Evolutionary conservation across 2,113 vertebrate genomes (phyloP), one percentile per base, ranked within the genome.

Genomic region (Callipepla californica): DNA sequence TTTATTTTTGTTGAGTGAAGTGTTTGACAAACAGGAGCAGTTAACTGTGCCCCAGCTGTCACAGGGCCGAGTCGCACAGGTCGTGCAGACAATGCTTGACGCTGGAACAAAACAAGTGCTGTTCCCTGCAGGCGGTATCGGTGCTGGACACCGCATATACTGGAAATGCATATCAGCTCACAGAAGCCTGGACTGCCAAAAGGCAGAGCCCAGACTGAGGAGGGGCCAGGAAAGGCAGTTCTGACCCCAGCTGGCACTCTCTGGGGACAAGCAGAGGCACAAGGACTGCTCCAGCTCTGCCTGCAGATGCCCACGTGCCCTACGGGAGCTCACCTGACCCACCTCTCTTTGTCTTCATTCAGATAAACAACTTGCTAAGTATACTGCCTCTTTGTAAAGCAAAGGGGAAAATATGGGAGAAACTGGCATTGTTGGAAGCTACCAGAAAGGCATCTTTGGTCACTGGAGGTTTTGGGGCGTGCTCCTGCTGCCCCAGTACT

Each of bases 11-110:
- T 51, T 15, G 0, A 30, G 76, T 47, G 76, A 80, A 44, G n/a
- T 0, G 0, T 47, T 11, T 61, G 69, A 50, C 32, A 36, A 6
- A 0, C 19, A 4, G 50, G 61, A 63, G 61, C 65, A 9, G 32
- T 14, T n/a, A 8, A 26, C 47, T 28, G 18, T 12, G n/a, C 32
- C 76, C 62, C 82, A 78, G 92, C 83, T 86, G 61, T 47, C 80
- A 34, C 76, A 23, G 14, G 63, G 67, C 68, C n/a, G 72, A 88
- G 55, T 51, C 0, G 0, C 55, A 25, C 8, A 0, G 0, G 66
- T n/a, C 1, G 2, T 82, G 87, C 82, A 15, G 3, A 48, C 72
- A 59, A 10, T 13, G 13, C 73, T 78, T 26, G 28, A 62, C 17
- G 1, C 53, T 18, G 83, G 77, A 26, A 88, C 48, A 16, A 51